Evolutionary conservation across 2,113 vertebrate genomes (phyloP).

Genomic region (Nycticorax nycticorax): DNA sequence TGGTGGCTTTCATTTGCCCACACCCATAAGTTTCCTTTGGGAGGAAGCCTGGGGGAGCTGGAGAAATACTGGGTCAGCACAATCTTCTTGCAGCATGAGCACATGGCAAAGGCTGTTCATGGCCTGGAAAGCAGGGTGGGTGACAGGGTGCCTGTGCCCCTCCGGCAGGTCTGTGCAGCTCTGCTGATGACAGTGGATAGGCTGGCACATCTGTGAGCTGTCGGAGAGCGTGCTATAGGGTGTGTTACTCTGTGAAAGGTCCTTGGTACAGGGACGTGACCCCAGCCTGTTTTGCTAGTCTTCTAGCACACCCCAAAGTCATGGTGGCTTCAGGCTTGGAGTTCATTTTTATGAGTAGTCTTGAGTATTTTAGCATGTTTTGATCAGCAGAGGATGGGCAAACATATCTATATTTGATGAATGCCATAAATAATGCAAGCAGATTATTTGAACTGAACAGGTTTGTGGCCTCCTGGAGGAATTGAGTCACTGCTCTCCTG

Average conservation of each 20-base stretch:
- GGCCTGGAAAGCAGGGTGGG: background rate
- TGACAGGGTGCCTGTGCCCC: background rate
- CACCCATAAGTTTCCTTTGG: background rate
- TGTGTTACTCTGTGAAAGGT: background rate
- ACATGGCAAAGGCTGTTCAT: background rate
- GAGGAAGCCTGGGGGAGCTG: background rate
- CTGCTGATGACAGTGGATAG: background rate
- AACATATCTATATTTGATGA: background rate
- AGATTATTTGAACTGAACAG: background rate
- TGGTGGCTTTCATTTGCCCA: background rate
- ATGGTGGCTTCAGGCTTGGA: background rate
- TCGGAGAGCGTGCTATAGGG: fast-evolving
- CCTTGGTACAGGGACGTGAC: background rate
- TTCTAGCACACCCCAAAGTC: background rate
- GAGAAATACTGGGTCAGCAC: background rate
- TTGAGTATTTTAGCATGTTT: background rate
- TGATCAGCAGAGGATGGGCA: background rate
- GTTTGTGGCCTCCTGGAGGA: background rate
- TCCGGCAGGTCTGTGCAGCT: background rate
- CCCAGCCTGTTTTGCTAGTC: background rate
- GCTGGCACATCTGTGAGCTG: background rate
- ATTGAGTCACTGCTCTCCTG: background rate
- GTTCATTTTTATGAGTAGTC: background rate
- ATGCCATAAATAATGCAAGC: background rate
- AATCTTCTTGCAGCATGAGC: background rate